Conservation (phyloP, 2,888 invertebrate species). For the Temnothorax unifasciatus region DNA sequence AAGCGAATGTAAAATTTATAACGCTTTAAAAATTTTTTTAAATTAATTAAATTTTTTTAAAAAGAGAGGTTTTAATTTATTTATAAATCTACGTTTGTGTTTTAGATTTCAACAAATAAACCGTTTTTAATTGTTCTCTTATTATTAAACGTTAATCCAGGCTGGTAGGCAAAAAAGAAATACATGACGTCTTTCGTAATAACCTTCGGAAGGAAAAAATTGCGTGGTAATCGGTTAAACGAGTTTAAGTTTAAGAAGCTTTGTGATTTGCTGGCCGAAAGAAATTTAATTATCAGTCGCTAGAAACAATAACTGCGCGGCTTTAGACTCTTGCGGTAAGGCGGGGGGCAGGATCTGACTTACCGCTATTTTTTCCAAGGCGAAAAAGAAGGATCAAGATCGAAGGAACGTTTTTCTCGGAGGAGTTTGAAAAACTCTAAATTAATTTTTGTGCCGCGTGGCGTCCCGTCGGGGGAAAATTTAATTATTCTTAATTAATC, state of each 20-base stretch:
- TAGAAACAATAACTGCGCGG: conserved; percentile 67
- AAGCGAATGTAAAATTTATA: background rate
- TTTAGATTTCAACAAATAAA: too few relatives aligned
- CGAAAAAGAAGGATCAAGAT: conserved; percentile 35
- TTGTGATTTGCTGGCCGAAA: conserved; percentile 59
- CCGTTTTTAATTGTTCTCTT: background rate
- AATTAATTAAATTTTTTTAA: background rate
- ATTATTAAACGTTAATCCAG: conserved; percentile 19
- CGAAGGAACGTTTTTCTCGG: background rate
- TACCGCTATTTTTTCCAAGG: background rate
- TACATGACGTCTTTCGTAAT: conserved; percentile 11
- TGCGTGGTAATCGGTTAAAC: conserved; percentile 65
- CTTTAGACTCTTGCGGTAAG: conserved; percentile 7
- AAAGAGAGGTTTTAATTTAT: background rate
- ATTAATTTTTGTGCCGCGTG: conserved; percentile 61
- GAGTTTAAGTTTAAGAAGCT: conserved; percentile 70
- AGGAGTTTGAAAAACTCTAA: conserved; percentile 63
- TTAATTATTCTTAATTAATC: conserved; percentile 70
- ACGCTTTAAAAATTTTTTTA: background rate
- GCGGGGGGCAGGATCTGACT: background rate
- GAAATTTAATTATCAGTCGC: conserved; percentile 73
- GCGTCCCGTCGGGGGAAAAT: conserved; percentile 51
- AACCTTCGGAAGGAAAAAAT: conserved; percentile 42
- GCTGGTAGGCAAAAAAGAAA: conserved; percentile 2
- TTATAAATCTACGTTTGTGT: too few relatives aligned